Evolutionary conservation across 2,113 vertebrate genomes (phyloP), one percentile per base, ranked within the genome.

Genomic region (Barnardius zonarius): DNA sequence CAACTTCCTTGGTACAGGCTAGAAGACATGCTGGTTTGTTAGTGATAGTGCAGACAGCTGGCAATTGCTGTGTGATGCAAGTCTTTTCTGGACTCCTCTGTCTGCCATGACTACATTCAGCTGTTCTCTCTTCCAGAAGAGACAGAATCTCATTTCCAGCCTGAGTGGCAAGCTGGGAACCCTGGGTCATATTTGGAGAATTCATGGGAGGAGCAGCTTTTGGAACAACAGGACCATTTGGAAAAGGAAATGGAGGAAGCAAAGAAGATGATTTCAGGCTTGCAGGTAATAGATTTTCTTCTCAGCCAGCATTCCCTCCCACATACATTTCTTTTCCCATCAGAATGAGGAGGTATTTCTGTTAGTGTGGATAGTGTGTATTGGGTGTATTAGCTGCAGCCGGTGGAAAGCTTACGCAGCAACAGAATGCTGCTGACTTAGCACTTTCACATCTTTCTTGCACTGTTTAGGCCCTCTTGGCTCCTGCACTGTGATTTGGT

Each of bases 221-320:
- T 98, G 96, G 99, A 99, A 54, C 99, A 99, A 90, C 99, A 99
- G 97, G 99, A 99, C 94, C 97, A 98, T 85, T 97, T 99, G 96
- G 99, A 99, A 86, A 99, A 98, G 96, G 99, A 99, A 78, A 99
- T 99, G 98, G 98, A 99, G 86, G 99, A 99, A 94, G 98, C 99
- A 0, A 98, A 99, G 75, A 98, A 98, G 97, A 99, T 99, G 99
- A 99, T 99, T 95, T 99, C 99, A 16, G 98, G 98, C 85, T 95
- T 99, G 51, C 99, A 99, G 98, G 99, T 99, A 97, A 88, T 8
- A 24, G 48, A 27, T 80, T 85, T 78, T 33, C 54, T 33, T 48
- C 63, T 54, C 20, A 48, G 24, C 8, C n/a, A 24, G 8, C 0
- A 3, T 20, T 77, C 25, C 31, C 25, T 73, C 17, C 19, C 46